A percentile compares a stretch with the other conserved stretches of the same genome.
phyloP scores from a whole-genome alignment of 2,797 vertebrate species.

The Anguilla marmorata region DNA sequence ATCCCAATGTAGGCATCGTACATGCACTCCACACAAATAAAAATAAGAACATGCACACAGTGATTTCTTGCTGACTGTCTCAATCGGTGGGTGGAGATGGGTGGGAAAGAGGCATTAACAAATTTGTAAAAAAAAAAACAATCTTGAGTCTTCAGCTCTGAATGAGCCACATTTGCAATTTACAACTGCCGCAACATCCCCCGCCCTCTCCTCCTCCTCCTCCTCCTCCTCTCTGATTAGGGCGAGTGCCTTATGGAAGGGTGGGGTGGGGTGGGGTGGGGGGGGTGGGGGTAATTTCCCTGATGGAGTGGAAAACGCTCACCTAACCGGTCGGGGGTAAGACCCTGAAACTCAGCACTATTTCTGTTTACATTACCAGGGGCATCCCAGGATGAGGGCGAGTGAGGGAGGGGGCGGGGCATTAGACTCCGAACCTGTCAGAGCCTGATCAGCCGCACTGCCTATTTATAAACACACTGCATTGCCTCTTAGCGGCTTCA shows the following conservation, averaged over 20 bases:
- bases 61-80: not conserved
- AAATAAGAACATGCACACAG: not conserved
- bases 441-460: slow-evolving; percentile 25
- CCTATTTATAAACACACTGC: slow-evolving; percentile 39
- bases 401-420: too few relatives aligned
- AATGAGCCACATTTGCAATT: not conserved
- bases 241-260: not conserved
- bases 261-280: not conserved
- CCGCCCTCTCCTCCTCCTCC: too few relatives aligned
- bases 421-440: not conserved
- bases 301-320: slow-evolving; percentile 24
- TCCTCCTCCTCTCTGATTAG: not conserved
- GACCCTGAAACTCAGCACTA: slow-evolving; percentile 26
- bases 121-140: not conserved
- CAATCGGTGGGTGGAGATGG: not conserved
- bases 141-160: not conserved
- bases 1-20: not conserved
- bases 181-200: not conserved
- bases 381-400: not conserved
- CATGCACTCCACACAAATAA: not conserved
- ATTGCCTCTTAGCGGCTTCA: slow-evolving; percentile 26
- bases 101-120: not conserved
- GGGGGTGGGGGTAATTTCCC: slow-evolving; percentile 13
- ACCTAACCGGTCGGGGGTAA: slow-evolving; percentile 10
- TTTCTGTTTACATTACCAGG: slow-evolving; percentile 14